A percentile compares a stretch with the other conserved stretches of the same genome.
phyloP scores from a whole-genome alignment of 2,888 invertebrate species.

The Escarpia spicata region DNA sequence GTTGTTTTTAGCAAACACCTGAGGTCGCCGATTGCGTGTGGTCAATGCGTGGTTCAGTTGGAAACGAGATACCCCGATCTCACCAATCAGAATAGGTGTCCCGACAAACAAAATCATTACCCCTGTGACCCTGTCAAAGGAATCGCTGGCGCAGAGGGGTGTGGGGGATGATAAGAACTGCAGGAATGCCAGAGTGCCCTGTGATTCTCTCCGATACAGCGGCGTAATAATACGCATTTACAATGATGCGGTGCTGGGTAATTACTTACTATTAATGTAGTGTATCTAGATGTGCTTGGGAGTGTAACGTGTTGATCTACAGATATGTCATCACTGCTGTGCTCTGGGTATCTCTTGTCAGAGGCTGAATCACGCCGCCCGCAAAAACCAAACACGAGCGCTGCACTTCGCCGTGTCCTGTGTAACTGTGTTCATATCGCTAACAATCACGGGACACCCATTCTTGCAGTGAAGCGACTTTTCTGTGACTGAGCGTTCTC shows the following conservation, averaged over 20 bases:
- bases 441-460: background rate
- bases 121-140: background rate
- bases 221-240: background rate
- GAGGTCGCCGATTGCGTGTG: background rate
- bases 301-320: background rate
- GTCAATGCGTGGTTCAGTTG: background rate
- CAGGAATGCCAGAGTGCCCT: background rate
- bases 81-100: background rate
- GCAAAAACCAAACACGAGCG: background rate
- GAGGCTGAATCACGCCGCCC: background rate
- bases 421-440: background rate
- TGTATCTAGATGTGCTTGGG: background rate
- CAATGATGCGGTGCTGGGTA: background rate
- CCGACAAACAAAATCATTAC: background rate
- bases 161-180: background rate
- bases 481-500: background rate
- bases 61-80: background rate
- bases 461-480: background rate
- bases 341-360: background rate
- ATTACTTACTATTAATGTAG: slow-evolving; percentile 4
- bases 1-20: background rate
- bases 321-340: background rate
- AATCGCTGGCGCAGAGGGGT: background rate
- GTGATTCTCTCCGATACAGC: background rate
- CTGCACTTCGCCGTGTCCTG: background rate